A percentile compares a stretch with the other conserved stretches of the same genome.
phyloP scores from a whole-genome alignment of 2,113 vertebrate species.

The Pterocles gutturalis region DNA sequence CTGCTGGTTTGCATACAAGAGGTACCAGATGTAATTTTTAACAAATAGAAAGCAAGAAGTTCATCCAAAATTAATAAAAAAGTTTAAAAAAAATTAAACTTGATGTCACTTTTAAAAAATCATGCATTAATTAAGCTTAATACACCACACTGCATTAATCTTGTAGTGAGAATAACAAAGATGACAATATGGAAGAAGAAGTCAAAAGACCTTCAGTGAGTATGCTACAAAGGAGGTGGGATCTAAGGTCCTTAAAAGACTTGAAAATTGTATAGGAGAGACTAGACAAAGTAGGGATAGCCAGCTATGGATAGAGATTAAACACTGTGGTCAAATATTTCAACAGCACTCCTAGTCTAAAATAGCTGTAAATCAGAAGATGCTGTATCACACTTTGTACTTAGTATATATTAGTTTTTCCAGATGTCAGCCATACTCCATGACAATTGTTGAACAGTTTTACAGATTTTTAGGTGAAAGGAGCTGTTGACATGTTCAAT shows the following conservation, averaged over 20 bases:
- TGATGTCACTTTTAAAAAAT: neutral
- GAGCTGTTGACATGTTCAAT: neutral
- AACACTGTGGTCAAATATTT: neutral
- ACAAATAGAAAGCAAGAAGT: neutral
- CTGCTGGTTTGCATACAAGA: neutral
- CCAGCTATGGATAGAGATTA: neutral
- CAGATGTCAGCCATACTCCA: neutral
- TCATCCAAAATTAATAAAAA: neutral
- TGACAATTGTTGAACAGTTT: neutral
- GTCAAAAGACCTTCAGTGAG: neutral
- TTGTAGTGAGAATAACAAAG: neutral
- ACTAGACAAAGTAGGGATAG: neutral
- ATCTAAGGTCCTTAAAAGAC: neutral
- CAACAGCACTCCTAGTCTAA: neutral
- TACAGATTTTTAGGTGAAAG: slow-evolving; percentile 12
- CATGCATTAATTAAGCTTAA: neutral
- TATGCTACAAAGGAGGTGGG: neutral
- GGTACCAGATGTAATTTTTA: neutral
- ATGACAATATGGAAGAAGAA: neutral
- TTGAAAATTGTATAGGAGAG: neutral
- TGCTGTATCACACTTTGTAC: neutral
- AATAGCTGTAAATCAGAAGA: neutral
- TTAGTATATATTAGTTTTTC: neutral
- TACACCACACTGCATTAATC: neutral
- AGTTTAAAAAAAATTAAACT: neutral